Base-by-base conservation (phyloP, 2,888 invertebrate genomes). In the Suillia variegata region DNA sequence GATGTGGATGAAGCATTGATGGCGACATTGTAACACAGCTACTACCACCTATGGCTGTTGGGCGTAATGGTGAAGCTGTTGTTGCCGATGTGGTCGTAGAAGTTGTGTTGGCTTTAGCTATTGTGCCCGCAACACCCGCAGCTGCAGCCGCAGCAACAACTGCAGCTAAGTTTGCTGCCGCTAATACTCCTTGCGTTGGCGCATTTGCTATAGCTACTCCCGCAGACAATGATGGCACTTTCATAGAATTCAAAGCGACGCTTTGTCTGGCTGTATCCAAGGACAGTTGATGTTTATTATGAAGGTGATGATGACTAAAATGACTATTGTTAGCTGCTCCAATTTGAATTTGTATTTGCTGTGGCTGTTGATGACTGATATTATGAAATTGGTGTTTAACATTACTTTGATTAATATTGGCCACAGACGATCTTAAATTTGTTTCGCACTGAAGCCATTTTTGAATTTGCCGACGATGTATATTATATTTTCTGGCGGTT, bases 371-470 rank as follows among this genome's bases (percentile, higher is more conserved):
- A 38, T 49, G 49, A 48, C 66, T 75, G 22, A 76, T 73, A 53
- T 77, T 77, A 69, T 77, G 76, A 73, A 77, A 77, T 62, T 76
- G 76, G 65, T 76, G 77, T 65, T 76, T 75, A 50, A 76, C 69
- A 54, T 68, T 79, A 65, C 70, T 76, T 63, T 81, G 81, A 58
- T 75, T 71, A 55, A 73, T 79, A 73, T 86, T 86, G 55, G 84
- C 84, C 63, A 92, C 89, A 70, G 89, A 89, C 62, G 89, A 91
- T 72, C 93, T 86, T 65, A 94, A 83, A 78, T 89, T 89, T 62
- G 88, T 87, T 81, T 93, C 93, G 74, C 90, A 92, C 83, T 94
- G 94, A 67, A 94, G 84, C 94, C 94, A 94, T 85, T 94, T 94
- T 83, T 94, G 94, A 70, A 94, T 94, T 82, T 94, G 94, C 61